Evolutionary conservation across 2,797 vertebrate species (phyloP), one percentile per base, ranked within the genome.

Genomic region (Iguana delicatissima): DNA sequence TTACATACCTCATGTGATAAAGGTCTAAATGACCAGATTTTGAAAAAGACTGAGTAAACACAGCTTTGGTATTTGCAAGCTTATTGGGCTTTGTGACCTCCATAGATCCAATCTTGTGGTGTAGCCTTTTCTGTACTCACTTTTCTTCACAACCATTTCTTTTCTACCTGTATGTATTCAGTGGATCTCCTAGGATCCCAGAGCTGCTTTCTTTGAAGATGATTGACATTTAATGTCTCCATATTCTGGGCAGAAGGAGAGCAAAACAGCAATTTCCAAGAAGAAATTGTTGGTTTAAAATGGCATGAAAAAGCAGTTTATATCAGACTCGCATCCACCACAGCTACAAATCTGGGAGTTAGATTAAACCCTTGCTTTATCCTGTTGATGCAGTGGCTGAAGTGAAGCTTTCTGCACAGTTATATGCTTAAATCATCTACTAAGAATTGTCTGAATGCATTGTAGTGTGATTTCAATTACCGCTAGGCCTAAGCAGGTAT

Each of bases 381-480:
- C 20, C 69, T 80, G 6, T 20, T 91, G 82, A 82, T 35, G 67
- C 55, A 26, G 72, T 85, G 29, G 87, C 59, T 50, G 91, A 64
- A 91, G 57, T 3, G 12, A 59, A 89, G 26, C 6, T 86, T 86
- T 91, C 76, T 92, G 32, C 59, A 52, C 3, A 77, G 6, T 10
- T 89, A n/a, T 87, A 59, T 87, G 77, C 92, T 93, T 91, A 91
- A 84, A 80, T 18, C 1, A 62, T 8, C 7, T 89, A 57, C 80
- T 90, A 20, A 1, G 80, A 87, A 91, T 89, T 86, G 79, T 79
- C 87, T 77, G 91, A 89, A 35, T 14, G 14, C 86, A 87, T 90
- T 92, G 76, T 84, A 42, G 57, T n/a, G 5, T 86, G 55, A 80
- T 82, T 93, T 93, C 89, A 85, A 12, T 92, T 85, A 73, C 50